Conservation (phyloP, 1,140 invertebrate species). For the Cardiocondyla obscurior region DNA sequence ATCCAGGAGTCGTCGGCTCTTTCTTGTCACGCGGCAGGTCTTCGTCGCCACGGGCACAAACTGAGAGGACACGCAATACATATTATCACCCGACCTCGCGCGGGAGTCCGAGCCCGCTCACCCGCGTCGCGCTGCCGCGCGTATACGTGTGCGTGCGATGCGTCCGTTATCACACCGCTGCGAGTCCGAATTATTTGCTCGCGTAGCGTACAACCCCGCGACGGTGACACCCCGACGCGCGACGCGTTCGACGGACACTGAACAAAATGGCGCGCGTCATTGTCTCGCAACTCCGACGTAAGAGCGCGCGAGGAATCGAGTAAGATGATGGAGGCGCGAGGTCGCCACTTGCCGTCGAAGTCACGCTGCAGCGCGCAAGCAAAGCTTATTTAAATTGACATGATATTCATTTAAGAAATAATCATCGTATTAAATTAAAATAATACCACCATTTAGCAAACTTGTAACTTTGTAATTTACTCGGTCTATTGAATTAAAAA, state of each 20-base stretch:
- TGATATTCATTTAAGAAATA: no score
- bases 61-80: conserved; percentile 9
- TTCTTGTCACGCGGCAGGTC: not conserved
- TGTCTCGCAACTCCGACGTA: conserved; percentile 53
- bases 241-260: conserved; percentile 69
- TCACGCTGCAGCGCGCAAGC: no score
- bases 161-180: not conserved
- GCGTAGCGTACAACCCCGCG: conserved; percentile 52
- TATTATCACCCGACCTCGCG: conserved; percentile 19
- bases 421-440: no score
- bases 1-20: not conserved
- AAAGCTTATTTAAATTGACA: no score
- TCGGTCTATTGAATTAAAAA: no score
- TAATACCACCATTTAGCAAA: no score
- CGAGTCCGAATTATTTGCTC: not conserved
- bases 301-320: no score
- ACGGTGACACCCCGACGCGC: conserved; percentile 61
- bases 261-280: conserved; percentile 67
- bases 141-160: not conserved
- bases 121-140: not conserved
- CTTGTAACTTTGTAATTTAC: no score
- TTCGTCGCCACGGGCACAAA: conserved; percentile 11
- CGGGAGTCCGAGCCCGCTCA: not conserved
- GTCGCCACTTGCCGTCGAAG: no score
- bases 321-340: no score